phyloP scores from a whole-genome alignment of 1,140 invertebrate genomes.

The Drosophila murphyi region DNA sequence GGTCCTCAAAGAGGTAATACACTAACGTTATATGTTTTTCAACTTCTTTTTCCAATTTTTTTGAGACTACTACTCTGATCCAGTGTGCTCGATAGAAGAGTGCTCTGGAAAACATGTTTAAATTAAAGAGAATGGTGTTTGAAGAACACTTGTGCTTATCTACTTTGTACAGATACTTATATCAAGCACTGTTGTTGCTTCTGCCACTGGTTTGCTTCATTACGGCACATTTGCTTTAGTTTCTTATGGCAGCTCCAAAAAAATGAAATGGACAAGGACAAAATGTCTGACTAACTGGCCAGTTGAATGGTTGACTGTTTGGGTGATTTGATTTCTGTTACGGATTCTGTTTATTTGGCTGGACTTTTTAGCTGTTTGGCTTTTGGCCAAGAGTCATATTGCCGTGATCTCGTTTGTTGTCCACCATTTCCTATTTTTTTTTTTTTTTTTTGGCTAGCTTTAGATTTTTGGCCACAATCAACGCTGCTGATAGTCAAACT shows the following conservation, averaged over 20 bases:
- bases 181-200: constrained; percentile 24
- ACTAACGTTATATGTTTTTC: too few species aligned
- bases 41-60: background rate
- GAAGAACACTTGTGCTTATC: constrained; percentile 14
- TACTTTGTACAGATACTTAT: constrained; percentile 9
- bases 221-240: constrained; percentile 58
- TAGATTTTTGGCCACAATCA: constrained; percentile 32
- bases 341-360: constrained; percentile 44
- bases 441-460: constrained; percentile 6
- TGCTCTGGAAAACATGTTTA: background rate
- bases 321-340: constrained; percentile 36
- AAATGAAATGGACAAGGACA: constrained; percentile 1
- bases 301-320: constrained; percentile 56
- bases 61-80: too few species aligned
- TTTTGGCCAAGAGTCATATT: constrained; percentile 67
- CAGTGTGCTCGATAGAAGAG: background rate
- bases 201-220: constrained; percentile 50
- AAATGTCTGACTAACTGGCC: constrained; percentile 44
- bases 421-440: constrained; percentile 44
- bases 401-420: constrained; percentile 61
- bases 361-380: constrained; percentile 18
- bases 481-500: constrained; percentile 57
- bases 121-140: background rate
- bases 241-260: constrained; percentile 2
- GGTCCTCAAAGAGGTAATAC: too few species aligned